Base-by-base conservation (phyloP, 2,797 vertebrate species). In the Xenops minutus region DNA sequence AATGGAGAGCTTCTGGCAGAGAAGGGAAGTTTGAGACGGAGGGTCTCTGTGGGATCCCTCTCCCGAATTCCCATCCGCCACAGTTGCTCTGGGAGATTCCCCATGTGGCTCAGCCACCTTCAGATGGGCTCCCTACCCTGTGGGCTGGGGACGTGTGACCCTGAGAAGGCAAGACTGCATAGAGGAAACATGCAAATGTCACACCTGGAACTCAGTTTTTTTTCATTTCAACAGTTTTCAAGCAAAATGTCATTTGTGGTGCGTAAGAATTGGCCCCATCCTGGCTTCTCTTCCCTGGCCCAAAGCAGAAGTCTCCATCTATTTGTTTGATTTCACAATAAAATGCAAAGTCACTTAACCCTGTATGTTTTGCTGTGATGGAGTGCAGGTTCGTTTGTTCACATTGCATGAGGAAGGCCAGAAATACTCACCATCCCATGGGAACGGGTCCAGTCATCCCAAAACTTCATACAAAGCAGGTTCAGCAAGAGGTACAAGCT, bases 31-130 rank as follows among this genome's bases (percentile, higher is more conserved):
- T 63, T 8, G 72, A 76, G 81, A 76, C 9, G 14, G 34, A 93
- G 9, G 7, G 84, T 93, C 92, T 79, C 94, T 49, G 51, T 59
- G 95, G 94, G 94, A 93, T 58, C 63, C 66, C 64, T 19, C 85
- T 92, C 44, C 73, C 0, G 27, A 88, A 52, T 1, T 86, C 74
- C 86, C 94, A 93, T 93, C 94, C 96, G 95, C 81, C 1, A 1
- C 91, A 82, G 59, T 78, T 6, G 4, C 80, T 66, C 21, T 0
- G 0, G 29, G 86, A 92, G 85, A 9, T 58, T 74, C 72, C 86
- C 91, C 94, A 89, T 93, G 92, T 93, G 92, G 68, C 80, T 81
- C 58, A 59, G 36, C 11, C 48, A 22, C 1, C 58, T 86, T 76
- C 71, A 68, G 0, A 26, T 12, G 43, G 46, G 37, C 18, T 94